Evolutionary conservation across 2,797 vertebrate genomes (phyloP).

Genomic region (Danio albolineatus): DNA sequence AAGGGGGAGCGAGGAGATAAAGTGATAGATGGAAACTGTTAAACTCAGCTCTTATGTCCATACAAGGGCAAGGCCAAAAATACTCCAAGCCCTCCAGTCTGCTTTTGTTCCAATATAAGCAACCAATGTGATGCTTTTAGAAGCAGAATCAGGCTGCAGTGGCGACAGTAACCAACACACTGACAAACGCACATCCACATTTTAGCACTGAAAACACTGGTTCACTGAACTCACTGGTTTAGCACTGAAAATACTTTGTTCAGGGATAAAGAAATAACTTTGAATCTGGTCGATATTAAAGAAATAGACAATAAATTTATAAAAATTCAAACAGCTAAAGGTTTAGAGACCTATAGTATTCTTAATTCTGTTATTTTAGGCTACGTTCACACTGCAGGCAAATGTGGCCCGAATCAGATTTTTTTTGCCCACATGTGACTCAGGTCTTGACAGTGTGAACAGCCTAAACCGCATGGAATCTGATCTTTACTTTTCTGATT

Average conservation of each 20-base stretch:
- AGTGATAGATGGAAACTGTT: conserved; percentile 19
- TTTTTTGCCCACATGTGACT: too few relatives aligned
- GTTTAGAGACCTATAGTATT: background rate
- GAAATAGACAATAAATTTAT: background rate
- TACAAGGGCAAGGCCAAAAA: conserved; percentile 49
- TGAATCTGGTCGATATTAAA: background rate
- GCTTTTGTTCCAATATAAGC: conserved; percentile 48
- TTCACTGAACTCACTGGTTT: conserved; percentile 13
- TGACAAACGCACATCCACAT: conserved; percentile 1
- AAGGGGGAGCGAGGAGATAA: background rate
- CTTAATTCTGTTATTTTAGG: background rate
- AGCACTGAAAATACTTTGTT: background rate
- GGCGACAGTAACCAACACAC: conserved; percentile 31
- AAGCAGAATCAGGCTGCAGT: conserved; percentile 32
- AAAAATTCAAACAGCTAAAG: background rate
- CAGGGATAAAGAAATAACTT: background rate
- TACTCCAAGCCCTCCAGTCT: conserved; percentile 42
- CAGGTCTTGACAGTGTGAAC: too few relatives aligned
- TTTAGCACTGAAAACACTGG: conserved; percentile 21
- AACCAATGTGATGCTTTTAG: conserved; percentile 26
- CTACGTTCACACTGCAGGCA: too few relatives aligned
- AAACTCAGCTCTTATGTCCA: conserved; percentile 35
- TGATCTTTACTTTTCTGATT: too few relatives aligned
- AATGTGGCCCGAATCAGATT: too few relatives aligned
- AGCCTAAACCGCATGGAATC: too few relatives aligned